Base-by-base conservation (phyloP, 2,888 invertebrate genomes). In the Conchocele bisecta region DNA sequence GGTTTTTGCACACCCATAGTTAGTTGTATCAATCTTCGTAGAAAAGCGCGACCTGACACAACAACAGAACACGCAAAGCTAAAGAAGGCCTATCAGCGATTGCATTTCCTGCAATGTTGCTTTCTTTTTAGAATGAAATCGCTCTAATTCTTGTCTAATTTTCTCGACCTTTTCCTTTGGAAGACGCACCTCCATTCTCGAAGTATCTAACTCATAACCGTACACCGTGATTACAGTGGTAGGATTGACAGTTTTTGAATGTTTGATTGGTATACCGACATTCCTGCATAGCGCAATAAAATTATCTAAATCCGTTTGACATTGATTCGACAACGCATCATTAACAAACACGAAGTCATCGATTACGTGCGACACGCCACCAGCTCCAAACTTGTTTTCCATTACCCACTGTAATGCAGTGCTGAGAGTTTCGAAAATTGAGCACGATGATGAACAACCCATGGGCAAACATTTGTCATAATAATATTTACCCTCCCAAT, bases 11-110 rank as follows among this genome's bases (percentile, higher is more conserved):
- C 28, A 3, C 63, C 48, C 17, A 46, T 37, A 1, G 72, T 73
- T n/a, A 64, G 48, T 50, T 72, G 58, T 20, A 66, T 72, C 20
- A 73, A 35, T 11, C 73, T 29, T 15, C 70, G 41, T 13, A 70
- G 35, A 59, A 71, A 71, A 5, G 59, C n/a, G 5, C 64, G 28
- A 0, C 70, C 63, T 6, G 75, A 71, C 3, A 64, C 26, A 4
- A 71, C 67, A 1, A 58, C 63, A 26, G 31, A 33, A 35, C 69
- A 70, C 1, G 61, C 58, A 48, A 67, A 71, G 26, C 56, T 56
- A 13, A n/a, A 73, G 56, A 9, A 68, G 26, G 39, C 73, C 73
- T 31, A 68, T 58, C 3, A 73, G 22, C 6, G 68, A 64, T 56
- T 68, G 73, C 31, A 73, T 50, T 31, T 73, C 59, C 22, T 48